A percentile compares a stretch with the other conserved stretches of the same genome.
Evolutionary conservation across 37 sponge, comb jelly and placozoan genomes (phyloP).

Genomic region (Mnemiopsis leidyi): DNA sequence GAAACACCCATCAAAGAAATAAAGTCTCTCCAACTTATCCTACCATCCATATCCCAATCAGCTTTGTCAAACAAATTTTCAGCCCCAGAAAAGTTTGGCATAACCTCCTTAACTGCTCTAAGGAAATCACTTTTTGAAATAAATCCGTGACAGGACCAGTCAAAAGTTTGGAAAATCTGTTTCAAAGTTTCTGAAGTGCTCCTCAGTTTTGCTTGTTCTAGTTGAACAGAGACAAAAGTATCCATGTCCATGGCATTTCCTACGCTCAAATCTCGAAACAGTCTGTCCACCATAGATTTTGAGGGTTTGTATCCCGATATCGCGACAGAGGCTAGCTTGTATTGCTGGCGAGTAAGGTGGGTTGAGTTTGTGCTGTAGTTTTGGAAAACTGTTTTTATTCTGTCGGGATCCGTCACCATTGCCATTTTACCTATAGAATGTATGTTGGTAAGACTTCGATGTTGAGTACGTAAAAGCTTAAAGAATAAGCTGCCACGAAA

Average conservation of each 20-base stretch:
- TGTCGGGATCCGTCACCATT: neutral
- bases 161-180: conserved; percentile 42
- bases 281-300: conserved; percentile 12
- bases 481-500: too few species aligned
- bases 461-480: too few species aligned
- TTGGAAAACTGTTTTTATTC: neutral
- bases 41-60: conserved; percentile 58
- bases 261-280: neutral
- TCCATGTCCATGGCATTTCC: neutral
- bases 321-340: conserved; percentile 21
- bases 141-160: conserved; percentile 34
- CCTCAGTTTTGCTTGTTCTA: conserved; percentile 14
- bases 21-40: conserved; percentile 63
- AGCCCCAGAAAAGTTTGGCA: conserved; percentile 31
- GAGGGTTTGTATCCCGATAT: conserved; percentile 45
- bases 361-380: conserved; percentile 37
- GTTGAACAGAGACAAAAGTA: conserved; percentile 8
- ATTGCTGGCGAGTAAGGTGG: conserved; percentile 45
- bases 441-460: too few species aligned
- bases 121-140: conserved; percentile 32
- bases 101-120: conserved; percentile 33
- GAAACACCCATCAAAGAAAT: conserved; percentile 3
- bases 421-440: neutral
- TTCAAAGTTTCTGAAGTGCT: neutral
- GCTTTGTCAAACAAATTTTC: conserved; percentile 40